A percentile compares a stretch with the other conserved stretches of the same genome.
These are phyloP conservation scores for Dallia pectoralis DNA, from an alignment of 2,797 vertebrate species.

Conservation along the genomic window DNA sequence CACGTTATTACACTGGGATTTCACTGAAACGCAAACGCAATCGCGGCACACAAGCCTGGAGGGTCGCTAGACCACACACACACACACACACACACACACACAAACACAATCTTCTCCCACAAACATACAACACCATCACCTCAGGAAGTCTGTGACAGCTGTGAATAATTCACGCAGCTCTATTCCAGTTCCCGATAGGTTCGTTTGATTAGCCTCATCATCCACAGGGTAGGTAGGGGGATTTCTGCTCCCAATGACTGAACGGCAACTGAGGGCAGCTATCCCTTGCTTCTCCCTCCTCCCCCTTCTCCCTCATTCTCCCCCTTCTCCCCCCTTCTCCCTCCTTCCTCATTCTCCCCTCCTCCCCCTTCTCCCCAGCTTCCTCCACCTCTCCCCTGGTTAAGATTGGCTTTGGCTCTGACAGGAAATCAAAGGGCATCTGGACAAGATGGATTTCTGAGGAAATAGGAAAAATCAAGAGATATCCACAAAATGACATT, in stretches of 20 bases:
- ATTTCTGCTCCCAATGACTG: conserved; percentile 37
- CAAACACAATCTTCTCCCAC: background rate
- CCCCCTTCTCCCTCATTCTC: too few relatives aligned
- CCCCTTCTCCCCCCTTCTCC: too few relatives aligned
- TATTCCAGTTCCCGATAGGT: conserved; percentile 52
- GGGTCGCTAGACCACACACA: background rate
- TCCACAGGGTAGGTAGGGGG: conserved; percentile 45
- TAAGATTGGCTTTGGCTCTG: conserved; percentile 28
- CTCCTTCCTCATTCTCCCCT: too few relatives aligned
- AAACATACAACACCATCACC: conserved; percentile 1
- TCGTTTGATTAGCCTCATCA: conserved; percentile 65
- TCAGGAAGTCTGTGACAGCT: conserved; percentile 39
- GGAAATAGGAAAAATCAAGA: background rate
- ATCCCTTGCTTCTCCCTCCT: conserved; percentile 38
- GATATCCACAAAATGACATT: background rate
- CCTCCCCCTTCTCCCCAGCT: too few relatives aligned
- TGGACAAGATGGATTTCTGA: conserved; percentile 17
- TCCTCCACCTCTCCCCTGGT: too few relatives aligned
- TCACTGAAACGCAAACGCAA: conserved; percentile 4
- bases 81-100: background rate
- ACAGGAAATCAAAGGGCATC: conserved; percentile 43
- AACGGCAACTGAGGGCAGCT: conserved; percentile 32
- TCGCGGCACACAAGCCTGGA: conserved; percentile 9
- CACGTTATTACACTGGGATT: conserved; percentile 7
- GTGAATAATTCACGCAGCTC: conserved; percentile 58